These are phyloP conservation scores for Cephalopholis sonnerati DNA, from an alignment of 2,113 vertebrate species.

Conservation along the genomic window DNA sequence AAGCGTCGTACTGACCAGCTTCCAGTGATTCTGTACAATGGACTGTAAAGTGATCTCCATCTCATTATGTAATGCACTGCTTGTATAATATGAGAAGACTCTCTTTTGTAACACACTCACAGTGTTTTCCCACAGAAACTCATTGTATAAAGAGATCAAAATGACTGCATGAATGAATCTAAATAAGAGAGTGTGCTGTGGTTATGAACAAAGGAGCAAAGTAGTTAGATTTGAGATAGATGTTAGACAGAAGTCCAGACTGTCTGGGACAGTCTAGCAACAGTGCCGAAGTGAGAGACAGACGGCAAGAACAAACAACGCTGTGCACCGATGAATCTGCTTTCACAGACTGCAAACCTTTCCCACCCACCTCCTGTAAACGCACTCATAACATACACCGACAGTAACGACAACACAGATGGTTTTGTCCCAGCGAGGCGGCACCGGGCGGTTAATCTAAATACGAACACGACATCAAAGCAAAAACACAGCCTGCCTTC, in stretches of 20 bases:
- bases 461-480: constrained; percentile 63
- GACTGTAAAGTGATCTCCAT: constrained; percentile 29
- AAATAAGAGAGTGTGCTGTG: not conserved
- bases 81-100: constrained; percentile 7
- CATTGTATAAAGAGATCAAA: not conserved
- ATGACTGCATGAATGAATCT: constrained; percentile 9
- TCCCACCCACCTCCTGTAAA: constrained; percentile 61
- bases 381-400: constrained; percentile 47
- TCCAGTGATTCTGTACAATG: constrained; percentile 26
- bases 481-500: constrained; percentile 48
- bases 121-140: constrained; percentile 2
- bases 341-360: constrained; percentile 62
- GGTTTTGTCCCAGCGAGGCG: constrained; percentile 62
- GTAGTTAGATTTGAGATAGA: constrained; percentile 5
- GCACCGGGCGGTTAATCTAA: constrained; percentile 56
- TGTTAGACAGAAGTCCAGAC: constrained; percentile 13
- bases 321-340: constrained; percentile 39
- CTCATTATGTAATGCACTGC: constrained; percentile 19
- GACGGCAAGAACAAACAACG: constrained; percentile 39
- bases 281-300: constrained; percentile 44
- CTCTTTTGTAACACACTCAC: constrained; percentile 27
- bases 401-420: constrained; percentile 72
- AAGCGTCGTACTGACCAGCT: constrained; percentile 28
- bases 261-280: constrained; percentile 31
- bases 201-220: not conserved